Evolutionary conservation across 2,888 invertebrate species (phyloP), one percentile per base, ranked within the genome.

Genomic region (Mythimna impura): DNA sequence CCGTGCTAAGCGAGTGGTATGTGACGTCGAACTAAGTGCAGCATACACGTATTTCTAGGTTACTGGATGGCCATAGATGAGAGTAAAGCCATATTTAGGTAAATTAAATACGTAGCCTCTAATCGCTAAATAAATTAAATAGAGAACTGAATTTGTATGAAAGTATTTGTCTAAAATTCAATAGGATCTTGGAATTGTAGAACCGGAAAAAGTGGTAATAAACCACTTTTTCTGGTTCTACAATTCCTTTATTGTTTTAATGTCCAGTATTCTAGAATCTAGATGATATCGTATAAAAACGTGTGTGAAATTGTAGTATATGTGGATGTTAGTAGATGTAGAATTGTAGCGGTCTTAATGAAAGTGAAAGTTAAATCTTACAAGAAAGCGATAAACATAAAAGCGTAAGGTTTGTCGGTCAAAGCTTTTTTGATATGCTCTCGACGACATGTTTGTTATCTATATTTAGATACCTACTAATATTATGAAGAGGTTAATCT

Each of bases 11-110:
- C 72, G 64, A 67, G 69, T 69, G 64, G 75, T 73, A 55, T 67
- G 73, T 82, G 87, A 78, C 85, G 82, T 82, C 74, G 78, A 69
- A 82, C 81, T 80, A 86, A 86, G 84, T 83, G 82, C 86, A 88
- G 82, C 86, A 88, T 82, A 80, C 81, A 57, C 22, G 69, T 71
- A 66, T 85, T 82, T 84, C 82, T 84, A 77, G 84, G 80, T 85
- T 76, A 83, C 25, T n/a, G 34, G 70, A 70, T 64, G 64, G 50
- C 60, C n/a, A 58, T 52, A 52, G 20, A 52, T 66, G 25, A 47
- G 10, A 52, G 12, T 50, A 30, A 34, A 69, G 12, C 10, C n/a
- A 66, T 50, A 50, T 20, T 47, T 47, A 17, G 47, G 47, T 17
- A 47, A 17, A 47, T 47, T 47, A 47, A 14, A 17, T 47, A 20